phyloP scores from a whole-genome alignment of 2,113 vertebrate species.

The Vidua macroura region DNA sequence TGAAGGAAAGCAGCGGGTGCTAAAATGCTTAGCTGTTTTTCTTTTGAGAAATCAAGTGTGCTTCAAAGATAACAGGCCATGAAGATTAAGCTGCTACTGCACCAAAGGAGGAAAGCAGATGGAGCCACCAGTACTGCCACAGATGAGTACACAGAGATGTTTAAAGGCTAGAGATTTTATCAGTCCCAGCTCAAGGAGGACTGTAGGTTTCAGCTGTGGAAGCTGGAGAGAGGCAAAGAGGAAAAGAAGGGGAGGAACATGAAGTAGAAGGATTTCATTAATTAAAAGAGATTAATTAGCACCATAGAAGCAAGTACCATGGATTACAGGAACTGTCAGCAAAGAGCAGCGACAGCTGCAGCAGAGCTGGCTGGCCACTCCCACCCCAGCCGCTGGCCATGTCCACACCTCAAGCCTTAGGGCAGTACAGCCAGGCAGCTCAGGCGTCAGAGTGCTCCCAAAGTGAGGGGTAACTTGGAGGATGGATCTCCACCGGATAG shows the following conservation, averaged over 20 bases:
- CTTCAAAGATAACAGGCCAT: slow-evolving; percentile 57
- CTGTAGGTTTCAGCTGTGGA: not conserved
- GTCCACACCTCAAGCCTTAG: not conserved
- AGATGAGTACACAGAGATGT: slow-evolving; percentile 8
- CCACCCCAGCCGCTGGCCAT: not conserved
- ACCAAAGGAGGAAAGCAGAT: slow-evolving; percentile 48
- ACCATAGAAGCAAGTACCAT: slow-evolving; percentile 89
- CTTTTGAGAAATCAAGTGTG: slow-evolving; percentile 57
- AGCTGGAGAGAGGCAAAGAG: slow-evolving; percentile 31
- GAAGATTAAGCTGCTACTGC: slow-evolving; percentile 24
- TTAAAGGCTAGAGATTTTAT: slow-evolving; percentile 51
- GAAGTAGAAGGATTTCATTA: slow-evolving; percentile 87
- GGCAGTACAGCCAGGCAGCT: not conserved
- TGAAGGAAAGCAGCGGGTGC: slow-evolving; percentile 42
- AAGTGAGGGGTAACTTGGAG: not conserved
- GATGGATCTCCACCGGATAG: not conserved
- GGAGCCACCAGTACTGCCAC: slow-evolving; percentile 35
- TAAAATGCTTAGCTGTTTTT: slow-evolving; percentile 54
- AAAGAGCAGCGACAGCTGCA: slow-evolving; percentile 72
- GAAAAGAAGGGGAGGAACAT: slow-evolving; percentile 72
- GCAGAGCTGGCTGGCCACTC: not conserved
- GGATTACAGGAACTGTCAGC: slow-evolving; percentile 84
- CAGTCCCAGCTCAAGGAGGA: slow-evolving; percentile 25
- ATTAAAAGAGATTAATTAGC: slow-evolving; percentile 93
- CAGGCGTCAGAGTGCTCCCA: not conserved